Conservation (phyloP, 1,140 invertebrate species). For the Choristoneura fumiferana region DNA sequence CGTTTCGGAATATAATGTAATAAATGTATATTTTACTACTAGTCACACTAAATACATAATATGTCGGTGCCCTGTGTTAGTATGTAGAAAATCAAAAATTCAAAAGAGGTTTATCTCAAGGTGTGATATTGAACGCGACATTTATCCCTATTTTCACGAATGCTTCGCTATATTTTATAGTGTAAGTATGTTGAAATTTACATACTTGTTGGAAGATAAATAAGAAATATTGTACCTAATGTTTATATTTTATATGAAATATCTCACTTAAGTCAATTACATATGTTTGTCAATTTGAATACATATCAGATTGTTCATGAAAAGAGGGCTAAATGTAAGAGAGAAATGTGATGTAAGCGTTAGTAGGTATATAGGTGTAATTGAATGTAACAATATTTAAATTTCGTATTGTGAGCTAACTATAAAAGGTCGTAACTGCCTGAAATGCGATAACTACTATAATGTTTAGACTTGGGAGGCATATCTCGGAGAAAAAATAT, state of each 20-base stretch:
- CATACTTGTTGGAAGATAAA: too few species aligned
- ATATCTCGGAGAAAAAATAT: neutral
- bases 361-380: neutral
- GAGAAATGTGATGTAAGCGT: constrained; percentile 12
- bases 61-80: constrained; percentile 46
- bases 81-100: constrained; percentile 30
- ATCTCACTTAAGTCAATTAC: too few species aligned
- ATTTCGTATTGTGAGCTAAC: neutral
- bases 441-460: constrained; percentile 2
- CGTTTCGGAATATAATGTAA: constrained; percentile 32
- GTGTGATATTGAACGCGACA: constrained; percentile 41
- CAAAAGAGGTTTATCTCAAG: constrained; percentile 34
- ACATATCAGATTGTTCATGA: too few species aligned
- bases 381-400: constrained; percentile 7
- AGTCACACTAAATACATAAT: constrained; percentile 54
- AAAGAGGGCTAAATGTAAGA: constrained; percentile 1
- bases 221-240: too few species aligned
- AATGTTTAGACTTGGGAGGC: neutral
- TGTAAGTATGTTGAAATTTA: too few species aligned
- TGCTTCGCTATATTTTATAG: neutral
- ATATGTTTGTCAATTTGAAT: too few species aligned
- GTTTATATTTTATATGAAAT: too few species aligned
- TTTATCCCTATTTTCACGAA: neutral
- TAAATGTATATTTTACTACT: constrained; percentile 44
- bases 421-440: neutral